A percentile compares a stretch with the other conserved stretches of the same genome.
Evolutionary conservation across 2,888 invertebrate genomes (phyloP).

Genomic region (Hermodice carunculata): DNA sequence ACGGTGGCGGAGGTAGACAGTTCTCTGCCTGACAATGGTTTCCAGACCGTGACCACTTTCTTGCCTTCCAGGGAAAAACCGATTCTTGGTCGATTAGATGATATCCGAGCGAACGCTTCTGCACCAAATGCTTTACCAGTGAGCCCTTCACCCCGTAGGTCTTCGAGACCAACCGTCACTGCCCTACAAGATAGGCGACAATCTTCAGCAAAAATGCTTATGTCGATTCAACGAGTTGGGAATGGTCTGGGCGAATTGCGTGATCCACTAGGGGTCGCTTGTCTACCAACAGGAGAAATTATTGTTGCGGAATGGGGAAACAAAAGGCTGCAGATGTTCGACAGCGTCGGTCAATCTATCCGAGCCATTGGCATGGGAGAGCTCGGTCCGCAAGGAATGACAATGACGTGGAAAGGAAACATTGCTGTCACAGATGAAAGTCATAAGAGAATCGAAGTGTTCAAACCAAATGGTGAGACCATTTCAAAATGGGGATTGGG

Average conservation of each 20-base stretch:
- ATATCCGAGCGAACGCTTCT: slow-evolving; percentile 2
- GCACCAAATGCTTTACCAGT: no score
- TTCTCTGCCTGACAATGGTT: not conserved
- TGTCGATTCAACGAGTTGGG: slow-evolving; percentile 12
- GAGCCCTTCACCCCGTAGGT: no score
- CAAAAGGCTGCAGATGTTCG: slow-evolving; percentile 43
- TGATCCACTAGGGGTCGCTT: slow-evolving; percentile 42
- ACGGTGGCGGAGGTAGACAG: slow-evolving; percentile 38
- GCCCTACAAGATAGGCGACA: no score
- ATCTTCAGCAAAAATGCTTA: slow-evolving; percentile 5
- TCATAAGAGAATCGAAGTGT: slow-evolving; percentile 41
- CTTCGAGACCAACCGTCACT: no score
- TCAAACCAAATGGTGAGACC: slow-evolving; percentile 24
- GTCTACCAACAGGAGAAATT: slow-evolving; percentile 38
- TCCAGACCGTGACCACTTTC: slow-evolving; percentile 30
- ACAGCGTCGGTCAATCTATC: slow-evolving; percentile 18
- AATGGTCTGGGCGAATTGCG: slow-evolving; percentile 30
- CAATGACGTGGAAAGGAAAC: slow-evolving; percentile 40
- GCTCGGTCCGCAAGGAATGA: slow-evolving; percentile 39
- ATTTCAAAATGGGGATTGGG: slow-evolving; percentile 45
- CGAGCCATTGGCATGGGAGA: slow-evolving; percentile 16
- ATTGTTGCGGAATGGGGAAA: slow-evolving; percentile 44
- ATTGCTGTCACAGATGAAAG: slow-evolving; percentile 40
- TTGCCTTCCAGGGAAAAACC: slow-evolving; percentile 30
- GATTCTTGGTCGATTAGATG: slow-evolving; percentile 34